These are phyloP conservation scores for Centropus unirufus DNA, from an alignment of 2,113 vertebrate species.

Conservation along the genomic window DNA sequence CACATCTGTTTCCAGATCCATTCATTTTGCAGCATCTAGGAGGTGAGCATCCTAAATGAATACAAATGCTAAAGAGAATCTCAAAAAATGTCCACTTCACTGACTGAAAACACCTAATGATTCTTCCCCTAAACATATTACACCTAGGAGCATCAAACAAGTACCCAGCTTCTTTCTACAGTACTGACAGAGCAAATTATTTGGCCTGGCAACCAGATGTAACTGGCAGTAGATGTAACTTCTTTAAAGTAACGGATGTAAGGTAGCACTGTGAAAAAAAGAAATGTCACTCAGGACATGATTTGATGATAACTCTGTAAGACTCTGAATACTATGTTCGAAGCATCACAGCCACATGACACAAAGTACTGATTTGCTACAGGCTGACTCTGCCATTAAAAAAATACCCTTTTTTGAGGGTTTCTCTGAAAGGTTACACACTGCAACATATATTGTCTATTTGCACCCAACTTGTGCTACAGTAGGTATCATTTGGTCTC, in stretches of 20 bases:
- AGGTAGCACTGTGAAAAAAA: not conserved
- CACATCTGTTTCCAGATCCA: not conserved
- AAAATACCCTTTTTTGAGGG: not conserved
- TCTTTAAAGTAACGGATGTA: not conserved
- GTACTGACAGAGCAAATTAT: too few relatives aligned
- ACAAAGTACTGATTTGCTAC: not conserved
- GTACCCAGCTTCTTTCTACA: too few relatives aligned
- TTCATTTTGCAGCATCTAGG: not conserved
- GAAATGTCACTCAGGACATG: not conserved
- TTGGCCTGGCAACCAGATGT: too few relatives aligned
- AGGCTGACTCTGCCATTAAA: not conserved
- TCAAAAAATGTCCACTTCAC: not conserved
- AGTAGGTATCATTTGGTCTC: not conserved
- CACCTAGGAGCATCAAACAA: too few relatives aligned
- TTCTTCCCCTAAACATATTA: too few relatives aligned
- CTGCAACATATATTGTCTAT: not conserved
- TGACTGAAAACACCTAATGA: too few relatives aligned
- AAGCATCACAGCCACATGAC: not conserved
- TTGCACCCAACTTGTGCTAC: not conserved
- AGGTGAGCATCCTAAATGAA: not conserved
- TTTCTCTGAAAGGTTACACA: not conserved
- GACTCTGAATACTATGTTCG: not conserved
- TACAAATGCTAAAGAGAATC: not conserved
- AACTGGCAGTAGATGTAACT: not conserved
- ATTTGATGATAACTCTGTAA: not conserved